These are phyloP conservation scores for Phthorimaea operculella DNA, from an alignment of 1,140 invertebrate species.

Conservation along the genomic window DNA sequence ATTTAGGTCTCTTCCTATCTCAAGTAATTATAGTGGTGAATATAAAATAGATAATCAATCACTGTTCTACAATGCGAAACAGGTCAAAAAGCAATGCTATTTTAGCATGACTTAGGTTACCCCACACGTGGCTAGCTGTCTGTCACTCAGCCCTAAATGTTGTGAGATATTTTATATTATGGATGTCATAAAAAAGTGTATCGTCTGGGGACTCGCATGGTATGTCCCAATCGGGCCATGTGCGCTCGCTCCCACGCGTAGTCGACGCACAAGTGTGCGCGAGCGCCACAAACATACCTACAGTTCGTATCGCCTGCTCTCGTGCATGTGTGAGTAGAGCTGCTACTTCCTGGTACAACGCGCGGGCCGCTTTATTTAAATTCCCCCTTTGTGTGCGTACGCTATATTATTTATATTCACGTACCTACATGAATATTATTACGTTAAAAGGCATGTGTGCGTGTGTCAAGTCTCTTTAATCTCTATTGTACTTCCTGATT, in stretches of 20 bases:
- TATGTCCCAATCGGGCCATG: slow-evolving; percentile 65
- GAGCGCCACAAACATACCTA: slow-evolving; percentile 51
- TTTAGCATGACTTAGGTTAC: slow-evolving; percentile 17
- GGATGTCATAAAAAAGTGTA: slow-evolving; percentile 56
- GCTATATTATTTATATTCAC: slow-evolving; percentile 59
- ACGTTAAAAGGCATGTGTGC: slow-evolving; percentile 51
- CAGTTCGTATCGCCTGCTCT: slow-evolving; percentile 29
- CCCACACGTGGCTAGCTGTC: slow-evolving; percentile 15
- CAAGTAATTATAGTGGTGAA: no score
- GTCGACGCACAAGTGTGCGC: slow-evolving; percentile 56
- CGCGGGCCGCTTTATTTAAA: slow-evolving; percentile 65
- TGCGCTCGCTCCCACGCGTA: slow-evolving; percentile 64
- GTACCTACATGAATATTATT: slow-evolving; percentile 57
- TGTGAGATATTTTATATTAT: slow-evolving; percentile 37
- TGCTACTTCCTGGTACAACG: slow-evolving; percentile 65
- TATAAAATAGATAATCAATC: no score
- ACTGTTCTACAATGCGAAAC: no score
- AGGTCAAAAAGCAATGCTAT: no score
- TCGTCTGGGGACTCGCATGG: slow-evolving; percentile 60
- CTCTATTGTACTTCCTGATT: slow-evolving; percentile 67
- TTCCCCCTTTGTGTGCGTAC: slow-evolving; percentile 55
- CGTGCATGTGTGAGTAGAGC: slow-evolving; percentile 45
- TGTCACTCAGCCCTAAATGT: slow-evolving; percentile 9
- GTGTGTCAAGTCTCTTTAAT: slow-evolving; percentile 61
- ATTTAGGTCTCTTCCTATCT: no score